phyloP scores from a whole-genome alignment of 2,797 vertebrate genomes.

The Anguilla megastoma region DNA sequence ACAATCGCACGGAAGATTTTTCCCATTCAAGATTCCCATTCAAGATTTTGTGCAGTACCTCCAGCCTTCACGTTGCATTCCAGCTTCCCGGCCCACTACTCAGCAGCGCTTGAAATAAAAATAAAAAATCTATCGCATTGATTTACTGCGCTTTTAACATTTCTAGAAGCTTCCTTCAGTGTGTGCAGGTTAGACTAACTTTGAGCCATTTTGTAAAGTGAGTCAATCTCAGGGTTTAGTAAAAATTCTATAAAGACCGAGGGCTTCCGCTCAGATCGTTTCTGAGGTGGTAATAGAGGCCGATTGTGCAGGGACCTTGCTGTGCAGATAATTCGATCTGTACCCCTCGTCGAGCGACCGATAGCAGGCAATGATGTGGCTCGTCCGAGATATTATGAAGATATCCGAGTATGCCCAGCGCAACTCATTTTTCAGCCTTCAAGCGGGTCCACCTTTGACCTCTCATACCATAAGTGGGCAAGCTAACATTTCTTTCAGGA shows the following conservation, averaged over 20 bases:
- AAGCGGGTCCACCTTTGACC: not conserved
- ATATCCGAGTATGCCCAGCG: not conserved
- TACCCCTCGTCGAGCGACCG: not conserved
- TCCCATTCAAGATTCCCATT: slow-evolving; percentile 7
- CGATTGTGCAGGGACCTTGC: not conserved
- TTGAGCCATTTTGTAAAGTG: not conserved
- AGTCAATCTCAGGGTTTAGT: not conserved
- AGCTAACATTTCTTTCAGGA: not conserved
- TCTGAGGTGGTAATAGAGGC: not conserved
- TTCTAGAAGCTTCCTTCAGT: not conserved
- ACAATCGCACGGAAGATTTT: not conserved
- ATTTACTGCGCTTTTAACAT: not conserved
- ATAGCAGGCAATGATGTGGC: not conserved
- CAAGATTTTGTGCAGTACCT: not conserved
- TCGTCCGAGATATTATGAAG: not conserved
- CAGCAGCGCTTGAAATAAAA: not conserved
- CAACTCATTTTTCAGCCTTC: not conserved
- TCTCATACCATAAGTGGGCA: not conserved
- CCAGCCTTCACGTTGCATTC: not conserved
- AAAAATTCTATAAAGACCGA: not conserved
- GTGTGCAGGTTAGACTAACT: not conserved
- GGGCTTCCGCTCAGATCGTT: not conserved
- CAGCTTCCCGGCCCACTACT: not conserved
- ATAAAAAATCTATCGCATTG: slow-evolving; percentile 6
- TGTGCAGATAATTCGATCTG: not conserved